Evolutionary conservation across 1,140 invertebrate species (phyloP), one percentile per base, ranked within the genome.

Genomic region (Drosophila pachea): DNA sequence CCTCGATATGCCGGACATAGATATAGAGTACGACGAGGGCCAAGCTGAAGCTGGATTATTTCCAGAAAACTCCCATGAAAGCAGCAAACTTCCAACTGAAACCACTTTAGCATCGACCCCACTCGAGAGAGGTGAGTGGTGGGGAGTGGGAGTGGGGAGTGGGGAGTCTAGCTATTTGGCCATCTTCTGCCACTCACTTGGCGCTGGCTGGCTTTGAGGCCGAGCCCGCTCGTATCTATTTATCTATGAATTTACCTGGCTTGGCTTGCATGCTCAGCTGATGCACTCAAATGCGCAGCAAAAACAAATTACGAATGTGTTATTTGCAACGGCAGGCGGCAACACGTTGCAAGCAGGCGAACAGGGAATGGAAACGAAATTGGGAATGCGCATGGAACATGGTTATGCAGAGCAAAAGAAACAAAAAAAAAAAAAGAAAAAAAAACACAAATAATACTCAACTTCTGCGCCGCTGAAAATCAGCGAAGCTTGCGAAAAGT

Each of bases 241-340:
- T 22, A 22, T 22, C 22, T 22, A 22, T 22, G 22, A 22, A 32
- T 62, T 78, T 56, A 7, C n/a, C 40, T 38, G n/a, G 36, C 36
- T 40, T 49, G 58, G 52, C 63, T 84, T 65, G 79, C 79, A 84
- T 84, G 79, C 76, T 70, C 42, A 84, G 45, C 43, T 84, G 79
- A 76, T 84, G 79, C 79, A 84, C 81, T 84, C 70, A 84, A 86
- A 71, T 84, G 79, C 73, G 74, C 79, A 84, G 68, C 73, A 64
- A 52, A 52, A 70, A 78, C 81, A 86, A 83, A 82, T 82, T 82
- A 82, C 22, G 84, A 82, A 73, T 83, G 70, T 82, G 82, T 82
- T 77, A 60, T 75, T 79, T 79, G 76, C 79, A 42, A 40, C 29
- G 38, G 75, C 55, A 76, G 63, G 65, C 40, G n/a, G 68, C 68